Conservation (phyloP, 2,797 vertebrate species). For the Benthosema pterotum region DNA sequence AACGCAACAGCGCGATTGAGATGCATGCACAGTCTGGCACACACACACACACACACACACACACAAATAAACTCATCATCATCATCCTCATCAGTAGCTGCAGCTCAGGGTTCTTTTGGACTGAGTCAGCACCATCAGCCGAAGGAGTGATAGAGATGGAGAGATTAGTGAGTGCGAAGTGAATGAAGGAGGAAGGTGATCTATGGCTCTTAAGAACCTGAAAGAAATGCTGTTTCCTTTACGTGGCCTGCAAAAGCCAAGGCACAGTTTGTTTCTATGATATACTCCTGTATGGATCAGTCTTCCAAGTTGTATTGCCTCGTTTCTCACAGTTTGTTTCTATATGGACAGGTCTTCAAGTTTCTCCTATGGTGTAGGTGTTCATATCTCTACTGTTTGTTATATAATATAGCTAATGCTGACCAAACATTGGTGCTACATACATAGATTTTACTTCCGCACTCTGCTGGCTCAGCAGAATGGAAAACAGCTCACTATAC, state of each 20-base stretch:
- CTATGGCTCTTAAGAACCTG: slow-evolving; percentile 11
- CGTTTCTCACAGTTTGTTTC: no score
- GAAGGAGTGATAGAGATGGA: slow-evolving; percentile 4
- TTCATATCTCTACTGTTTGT: slow-evolving; percentile 14
- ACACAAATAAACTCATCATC: slow-evolving; percentile 7
- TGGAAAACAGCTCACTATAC: slow-evolving; percentile 4
- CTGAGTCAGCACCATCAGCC: slow-evolving; percentile 37
- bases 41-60: slow-evolving; percentile 4
- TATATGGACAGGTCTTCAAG: no score
- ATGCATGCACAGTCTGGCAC: neutral
- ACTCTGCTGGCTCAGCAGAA: neutral
- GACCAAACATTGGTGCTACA: slow-evolving; percentile 12
- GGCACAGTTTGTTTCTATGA: neutral
- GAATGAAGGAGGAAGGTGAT: slow-evolving; percentile 16
- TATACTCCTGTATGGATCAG: no score
- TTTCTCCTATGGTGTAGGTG: neutral
- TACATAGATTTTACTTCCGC: neutral
- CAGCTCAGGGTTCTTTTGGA: neutral
- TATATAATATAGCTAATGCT: neutral
- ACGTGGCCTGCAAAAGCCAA: slow-evolving; percentile 5
- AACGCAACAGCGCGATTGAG: neutral
- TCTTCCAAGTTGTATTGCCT: neutral
- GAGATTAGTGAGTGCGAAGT: neutral
- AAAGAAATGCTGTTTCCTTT: neutral
- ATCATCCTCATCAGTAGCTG: slow-evolving; percentile 9